Conservation (phyloP, 2,888 invertebrate genomes). For the Xylota segnis region DNA sequence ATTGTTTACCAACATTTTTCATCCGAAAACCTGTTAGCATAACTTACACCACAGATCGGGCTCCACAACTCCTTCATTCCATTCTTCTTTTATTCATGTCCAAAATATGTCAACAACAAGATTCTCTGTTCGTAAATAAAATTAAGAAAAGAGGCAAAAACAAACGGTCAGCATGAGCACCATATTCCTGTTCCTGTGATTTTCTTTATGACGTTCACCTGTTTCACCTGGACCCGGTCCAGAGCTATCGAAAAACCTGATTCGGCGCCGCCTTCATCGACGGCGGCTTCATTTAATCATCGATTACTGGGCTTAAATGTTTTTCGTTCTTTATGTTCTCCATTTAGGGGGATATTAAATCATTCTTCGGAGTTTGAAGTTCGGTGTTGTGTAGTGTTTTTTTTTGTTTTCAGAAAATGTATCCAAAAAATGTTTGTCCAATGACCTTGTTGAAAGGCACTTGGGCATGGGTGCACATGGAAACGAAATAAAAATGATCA, state of each 20-base stretch:
- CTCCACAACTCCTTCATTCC: slow-evolving; percentile 25
- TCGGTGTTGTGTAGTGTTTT: background rate
- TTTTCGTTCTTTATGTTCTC: slow-evolving; percentile 70
- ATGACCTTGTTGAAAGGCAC: slow-evolving; percentile 64
- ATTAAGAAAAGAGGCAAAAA: slow-evolving; percentile 13
- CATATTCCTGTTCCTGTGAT: slow-evolving; percentile 49
- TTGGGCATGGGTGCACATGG: slow-evolving; percentile 21
- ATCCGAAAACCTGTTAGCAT: slow-evolving; percentile 41
- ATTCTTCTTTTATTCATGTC: slow-evolving; percentile 49
- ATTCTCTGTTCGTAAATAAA: slow-evolving; percentile 49
- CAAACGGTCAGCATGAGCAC: slow-evolving; percentile 29
- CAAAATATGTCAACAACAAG: slow-evolving; percentile 68
- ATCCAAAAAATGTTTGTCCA: slow-evolving; percentile 23
- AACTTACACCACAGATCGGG: slow-evolving; percentile 25
- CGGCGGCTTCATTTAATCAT: slow-evolving; percentile 71
- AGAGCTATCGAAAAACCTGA: slow-evolving; percentile 52
- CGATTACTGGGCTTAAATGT: slow-evolving; percentile 67
- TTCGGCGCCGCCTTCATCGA: slow-evolving; percentile 15
- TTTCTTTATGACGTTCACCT: slow-evolving; percentile 61
- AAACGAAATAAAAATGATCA: slow-evolving; percentile 50
- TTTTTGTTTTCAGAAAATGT: slow-evolving; percentile 8
- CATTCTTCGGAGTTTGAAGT: slow-evolving; percentile 45
- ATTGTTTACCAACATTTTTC: slow-evolving; percentile 20
- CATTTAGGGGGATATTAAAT: slow-evolving; percentile 61
- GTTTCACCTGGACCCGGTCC: slow-evolving; percentile 38